Evolutionary conservation across 2,888 invertebrate species (phyloP), one percentile per base, ranked within the genome.

Genomic region (Dorcus parallelipipedus): DNA sequence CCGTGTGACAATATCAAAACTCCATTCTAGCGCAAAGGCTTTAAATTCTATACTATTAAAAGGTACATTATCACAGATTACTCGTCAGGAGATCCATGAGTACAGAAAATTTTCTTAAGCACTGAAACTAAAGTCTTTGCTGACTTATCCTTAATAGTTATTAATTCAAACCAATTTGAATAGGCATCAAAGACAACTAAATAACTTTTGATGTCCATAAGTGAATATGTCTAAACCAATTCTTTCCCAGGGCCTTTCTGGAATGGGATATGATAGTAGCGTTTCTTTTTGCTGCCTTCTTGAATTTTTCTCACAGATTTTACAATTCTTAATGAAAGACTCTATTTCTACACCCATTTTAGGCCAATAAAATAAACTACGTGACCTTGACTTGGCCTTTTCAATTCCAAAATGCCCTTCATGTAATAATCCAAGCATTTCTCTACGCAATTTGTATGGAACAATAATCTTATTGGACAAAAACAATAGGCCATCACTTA

Each of bases 241-340:
- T 45, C 48, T 49, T 23, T 52, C 49, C 47, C 48, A 52, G 10
- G 52, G 52, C 49, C 52, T 52, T 9, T n/a, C 48, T n/a, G 49
- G 49, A 23, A 47, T 43, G 2, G 14, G 9, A 14, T 40, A 26
- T n/a, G 10, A 23, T n/a, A 57, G 38, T 3, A 57, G 33, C 20
- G 53, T 20, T 39, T 57, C 57, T 8, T 9, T 47, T 14, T 9
- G 9, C 1, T 52, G 41, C 2, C 7, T 17, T 7, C 14, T 52
- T 52, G 49, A 14, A 52, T 14, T 50, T 6, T 14, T 26, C 7
- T n/a, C n/a, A 52, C 53, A 52, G 3, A 33, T n/a, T 41, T n/a
- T 10, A 10, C n/a, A 10, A 10, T 41, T 41, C 6, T 41, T 41
- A 6, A 41, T 41, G 4, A 10, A 10, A 41, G 3, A 4, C 6